A percentile compares a stretch with the other conserved stretches of the same genome.
Conservation (phyloP, 2,113 vertebrate species). For the Ochotona curzoniae region DNA sequence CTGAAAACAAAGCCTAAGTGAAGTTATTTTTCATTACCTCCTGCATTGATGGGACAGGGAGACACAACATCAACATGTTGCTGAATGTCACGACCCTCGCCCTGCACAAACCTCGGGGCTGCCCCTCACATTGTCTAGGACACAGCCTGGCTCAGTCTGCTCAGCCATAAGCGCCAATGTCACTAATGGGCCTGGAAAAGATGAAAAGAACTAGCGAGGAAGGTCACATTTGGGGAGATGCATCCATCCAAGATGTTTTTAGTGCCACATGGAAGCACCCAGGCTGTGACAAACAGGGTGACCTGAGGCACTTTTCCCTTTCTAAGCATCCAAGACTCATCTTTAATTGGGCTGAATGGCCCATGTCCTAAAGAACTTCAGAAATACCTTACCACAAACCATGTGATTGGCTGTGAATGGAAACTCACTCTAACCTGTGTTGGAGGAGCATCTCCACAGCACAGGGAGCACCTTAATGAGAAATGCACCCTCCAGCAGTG, state of each 20-base stretch:
- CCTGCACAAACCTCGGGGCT: neutral
- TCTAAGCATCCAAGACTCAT: neutral
- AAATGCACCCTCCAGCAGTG: neutral
- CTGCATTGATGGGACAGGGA: fast-evolving
- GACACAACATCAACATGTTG: neutral
- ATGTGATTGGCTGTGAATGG: fast-evolving
- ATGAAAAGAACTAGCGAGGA: neutral
- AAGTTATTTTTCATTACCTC: neutral
- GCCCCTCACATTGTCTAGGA: neutral
- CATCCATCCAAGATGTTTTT: too few species aligned
- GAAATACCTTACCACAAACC: neutral
- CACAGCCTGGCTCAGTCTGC: neutral
- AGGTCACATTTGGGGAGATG: fast-evolving
- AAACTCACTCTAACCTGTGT: neutral
- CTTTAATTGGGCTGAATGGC: neutral
- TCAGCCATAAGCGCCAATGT: too few species aligned
- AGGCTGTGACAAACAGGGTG: neutral
- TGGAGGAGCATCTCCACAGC: neutral
- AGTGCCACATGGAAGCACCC: too few species aligned
- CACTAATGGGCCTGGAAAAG: neutral
- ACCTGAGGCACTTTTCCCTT: neutral
- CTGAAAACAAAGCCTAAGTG: neutral
- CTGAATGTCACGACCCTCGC: neutral
- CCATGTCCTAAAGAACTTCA: neutral
- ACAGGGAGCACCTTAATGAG: neutral